Conservation (phyloP, 2,797 vertebrate genomes). For the Crocodylus rhombifer region DNA sequence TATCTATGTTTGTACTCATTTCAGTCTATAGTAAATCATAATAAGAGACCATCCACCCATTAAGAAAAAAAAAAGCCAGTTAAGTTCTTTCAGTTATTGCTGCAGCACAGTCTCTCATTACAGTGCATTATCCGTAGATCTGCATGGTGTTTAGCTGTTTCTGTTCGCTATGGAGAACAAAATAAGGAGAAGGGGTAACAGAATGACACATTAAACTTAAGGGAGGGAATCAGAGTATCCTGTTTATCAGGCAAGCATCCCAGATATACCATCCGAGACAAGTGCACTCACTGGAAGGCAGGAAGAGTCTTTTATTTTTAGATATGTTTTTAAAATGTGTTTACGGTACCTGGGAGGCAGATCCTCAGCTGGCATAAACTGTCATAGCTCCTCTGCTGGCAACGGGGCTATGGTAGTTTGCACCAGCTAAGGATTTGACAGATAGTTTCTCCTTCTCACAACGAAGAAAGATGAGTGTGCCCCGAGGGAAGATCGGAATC, state of each 20-base stretch:
- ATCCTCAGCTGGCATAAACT: not conserved
- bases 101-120: not conserved
- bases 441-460: not conserved
- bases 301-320: not conserved
- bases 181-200: not conserved
- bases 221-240: not conserved
- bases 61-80: not conserved
- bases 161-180: not conserved
- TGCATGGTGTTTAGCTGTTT: not conserved
- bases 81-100: not conserved
- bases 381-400: not conserved
- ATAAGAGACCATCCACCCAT: not conserved
- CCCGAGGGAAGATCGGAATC: conserved; percentile 39
- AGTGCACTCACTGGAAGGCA: not conserved
- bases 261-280: not conserved
- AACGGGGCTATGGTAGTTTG: not conserved
- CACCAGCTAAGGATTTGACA: not conserved
- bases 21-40: not conserved
- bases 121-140: not conserved
- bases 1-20: not conserved
- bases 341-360: not conserved
- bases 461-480: not conserved
- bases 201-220: not conserved
- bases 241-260: not conserved
- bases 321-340: not conserved